These are phyloP conservation scores for Odontocolon sp. DNA, from an alignment of 2,888 invertebrate genomes.

Conservation along the genomic window DNA sequence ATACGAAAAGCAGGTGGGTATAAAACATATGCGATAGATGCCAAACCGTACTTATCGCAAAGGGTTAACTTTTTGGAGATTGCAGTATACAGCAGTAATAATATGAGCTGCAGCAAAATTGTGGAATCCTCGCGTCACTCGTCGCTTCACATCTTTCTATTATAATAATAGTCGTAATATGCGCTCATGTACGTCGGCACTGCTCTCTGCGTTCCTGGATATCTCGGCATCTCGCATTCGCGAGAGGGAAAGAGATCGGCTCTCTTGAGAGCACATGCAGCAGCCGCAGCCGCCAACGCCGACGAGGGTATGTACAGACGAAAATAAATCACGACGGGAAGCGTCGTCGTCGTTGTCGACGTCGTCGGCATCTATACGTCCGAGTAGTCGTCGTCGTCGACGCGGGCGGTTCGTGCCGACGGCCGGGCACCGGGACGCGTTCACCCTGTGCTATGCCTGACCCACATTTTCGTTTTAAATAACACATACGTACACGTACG, in stretches of 20 bases:
- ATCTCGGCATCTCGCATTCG: constrained; percentile 3
- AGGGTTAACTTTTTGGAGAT: no score
- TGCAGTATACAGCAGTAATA: no score
- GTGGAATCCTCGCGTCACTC: constrained; percentile 4
- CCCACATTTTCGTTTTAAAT: constrained; percentile 73
- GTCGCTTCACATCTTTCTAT: background rate
- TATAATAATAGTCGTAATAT: constrained; percentile 5
- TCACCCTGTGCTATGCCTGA: constrained; percentile 60
- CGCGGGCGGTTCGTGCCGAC: constrained; percentile 54
- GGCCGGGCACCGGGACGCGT: constrained; percentile 47
- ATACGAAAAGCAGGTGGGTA: no score
- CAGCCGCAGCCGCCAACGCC: constrained; percentile 16
- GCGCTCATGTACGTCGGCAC: constrained; percentile 2
- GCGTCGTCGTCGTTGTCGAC: constrained; percentile 44
- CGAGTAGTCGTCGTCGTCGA: constrained; percentile 44
- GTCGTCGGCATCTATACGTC: no score
- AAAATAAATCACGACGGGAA: constrained; percentile 57
- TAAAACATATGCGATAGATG: no score
- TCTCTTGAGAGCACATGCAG: constrained; percentile 24
- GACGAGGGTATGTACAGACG: constrained; percentile 39
- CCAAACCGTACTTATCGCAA: no score
- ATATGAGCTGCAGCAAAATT: background rate
- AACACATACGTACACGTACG: constrained; percentile 62
- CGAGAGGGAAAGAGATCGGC: constrained; percentile 21
- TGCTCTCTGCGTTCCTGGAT: background rate